Base-by-base conservation (phyloP, 2,888 invertebrate species). In the Torymus tubicola region DNA sequence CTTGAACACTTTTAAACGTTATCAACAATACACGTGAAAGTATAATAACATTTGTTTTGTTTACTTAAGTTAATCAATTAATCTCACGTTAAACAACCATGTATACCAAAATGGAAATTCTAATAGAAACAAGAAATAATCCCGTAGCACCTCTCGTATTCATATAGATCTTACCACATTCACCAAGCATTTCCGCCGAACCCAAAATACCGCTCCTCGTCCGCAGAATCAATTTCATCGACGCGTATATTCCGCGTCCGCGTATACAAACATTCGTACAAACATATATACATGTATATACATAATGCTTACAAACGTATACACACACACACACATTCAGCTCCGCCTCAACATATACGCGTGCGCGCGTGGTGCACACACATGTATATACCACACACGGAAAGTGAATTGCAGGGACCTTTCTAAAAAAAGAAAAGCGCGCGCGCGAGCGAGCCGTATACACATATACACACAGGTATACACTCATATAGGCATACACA, bases 351-450 rank as follows among this genome's bases (percentile, higher is more conserved):
- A 63, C 50, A 52, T 24, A 52, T n/a, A 13, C 13, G 57, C 50
- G 0, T 58, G 10, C 60, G 14, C 55, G 21, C n/a, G 18, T 14
- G 50, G 18, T 14, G 50, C 18, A 11, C 0, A 57, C 68, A 13
- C n/a, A 52, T 3, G 14, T n/a, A 18, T n/a, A 55, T 31, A 42
- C 21, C 21, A 55, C 55, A 42, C 21, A 16, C 50, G 10, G 18
- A 21, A 5, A 63, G 21, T 55, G 55, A 57, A 55, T 64, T 61
- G 61, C 61, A 31, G 67, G 58, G 65, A 69, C 77, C 73, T 81
- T 78, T 81, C 74, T 81, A 78, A 81, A 81, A 78, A 73, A 77
- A 63, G 58, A 77, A 67, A 61, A 75, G 60, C 67, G 58, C 63
- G 18, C 18, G 64, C 60, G n/a, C 18, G 24, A 14, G 64, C 60